Evolutionary conservation across 2,113 vertebrate species (phyloP).

Genomic region (Psittacula cyanocephala): DNA sequence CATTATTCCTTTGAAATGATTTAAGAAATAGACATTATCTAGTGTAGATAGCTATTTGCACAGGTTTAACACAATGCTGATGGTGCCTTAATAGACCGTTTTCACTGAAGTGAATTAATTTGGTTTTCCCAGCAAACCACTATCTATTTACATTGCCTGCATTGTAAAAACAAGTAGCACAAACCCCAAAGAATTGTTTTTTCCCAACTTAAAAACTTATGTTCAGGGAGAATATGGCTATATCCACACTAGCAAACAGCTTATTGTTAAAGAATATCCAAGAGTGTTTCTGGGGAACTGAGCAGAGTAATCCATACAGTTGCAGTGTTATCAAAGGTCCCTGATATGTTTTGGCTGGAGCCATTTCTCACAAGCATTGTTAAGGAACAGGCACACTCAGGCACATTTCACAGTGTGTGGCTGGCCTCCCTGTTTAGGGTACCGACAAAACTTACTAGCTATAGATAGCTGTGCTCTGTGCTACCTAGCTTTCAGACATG

Average conservation of each 20-base stretch:
- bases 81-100: background rate
- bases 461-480: background rate
- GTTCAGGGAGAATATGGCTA: background rate
- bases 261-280: background rate
- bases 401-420: fast-evolving
- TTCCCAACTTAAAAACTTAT: background rate
- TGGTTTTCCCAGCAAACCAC: background rate
- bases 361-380: background rate
- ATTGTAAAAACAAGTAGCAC: background rate
- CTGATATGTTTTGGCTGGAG: fast-evolving
- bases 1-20: background rate
- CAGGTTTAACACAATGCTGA: background rate
- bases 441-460: background rate
- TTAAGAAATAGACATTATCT: background rate
- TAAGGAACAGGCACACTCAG: background rate
- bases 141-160: background rate
- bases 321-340: background rate
- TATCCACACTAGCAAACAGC: background rate
- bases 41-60: background rate
- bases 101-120: background rate
- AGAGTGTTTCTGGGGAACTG: background rate
- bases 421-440: background rate
- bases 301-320: background rate
- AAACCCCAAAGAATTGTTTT: fast-evolving
- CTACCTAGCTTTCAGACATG: background rate